These are phyloP conservation scores for Lepidurus couesii DNA, from an alignment of 1,140 invertebrate genomes.

Conservation along the genomic window DNA sequence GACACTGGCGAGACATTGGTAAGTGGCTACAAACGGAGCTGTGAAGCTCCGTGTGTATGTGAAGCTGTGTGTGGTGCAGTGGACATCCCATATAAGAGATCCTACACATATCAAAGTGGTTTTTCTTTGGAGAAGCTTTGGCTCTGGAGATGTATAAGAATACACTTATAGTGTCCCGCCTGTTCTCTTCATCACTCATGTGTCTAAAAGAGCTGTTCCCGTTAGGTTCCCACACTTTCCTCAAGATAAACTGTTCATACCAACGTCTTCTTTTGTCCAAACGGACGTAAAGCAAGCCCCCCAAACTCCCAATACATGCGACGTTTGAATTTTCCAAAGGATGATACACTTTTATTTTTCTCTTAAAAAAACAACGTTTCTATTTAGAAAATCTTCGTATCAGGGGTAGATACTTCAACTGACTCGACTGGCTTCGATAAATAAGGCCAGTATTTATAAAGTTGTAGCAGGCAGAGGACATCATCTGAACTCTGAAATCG, in stretches of 20 bases:
- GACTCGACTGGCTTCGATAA: background rate
- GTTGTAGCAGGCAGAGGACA: background rate
- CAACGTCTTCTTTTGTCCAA: background rate
- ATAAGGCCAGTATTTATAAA: background rate
- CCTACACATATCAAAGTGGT: background rate
- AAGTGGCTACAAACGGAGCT: background rate
- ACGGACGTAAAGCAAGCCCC: background rate
- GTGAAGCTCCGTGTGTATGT: too few relatives aligned
- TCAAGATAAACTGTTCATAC: background rate
- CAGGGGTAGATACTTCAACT: background rate
- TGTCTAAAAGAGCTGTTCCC: constrained; percentile 13
- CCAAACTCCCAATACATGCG: background rate
- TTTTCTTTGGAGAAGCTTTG: background rate
- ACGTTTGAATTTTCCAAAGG: too few relatives aligned
- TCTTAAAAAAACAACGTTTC: too few relatives aligned
- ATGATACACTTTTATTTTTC: too few relatives aligned
- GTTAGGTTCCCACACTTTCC: background rate
- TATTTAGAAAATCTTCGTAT: too few relatives aligned
- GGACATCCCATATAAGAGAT: background rate
- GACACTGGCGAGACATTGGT: background rate
- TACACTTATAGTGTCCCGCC: background rate
- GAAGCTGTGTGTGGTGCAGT: background rate
- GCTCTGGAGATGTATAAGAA: background rate
- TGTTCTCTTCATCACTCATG: constrained; percentile 9
- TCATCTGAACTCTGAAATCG: background rate